Conservation (phyloP, 2,888 invertebrate species). For the Ichneumoninae sp. region DNA sequence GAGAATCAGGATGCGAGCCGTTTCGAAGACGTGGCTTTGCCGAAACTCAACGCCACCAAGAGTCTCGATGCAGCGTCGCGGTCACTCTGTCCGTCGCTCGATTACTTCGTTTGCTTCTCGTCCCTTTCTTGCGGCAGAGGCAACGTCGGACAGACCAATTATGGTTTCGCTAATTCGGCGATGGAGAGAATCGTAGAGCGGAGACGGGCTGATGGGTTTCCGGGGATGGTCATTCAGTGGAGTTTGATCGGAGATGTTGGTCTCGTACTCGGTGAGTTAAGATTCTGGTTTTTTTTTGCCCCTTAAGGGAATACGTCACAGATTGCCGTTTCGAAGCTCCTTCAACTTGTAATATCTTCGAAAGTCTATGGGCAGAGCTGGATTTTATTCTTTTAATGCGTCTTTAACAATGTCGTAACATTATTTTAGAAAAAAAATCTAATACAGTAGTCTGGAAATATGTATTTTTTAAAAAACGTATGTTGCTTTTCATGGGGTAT, state of each 20-base stretch:
- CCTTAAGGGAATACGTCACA: no score
- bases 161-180: constrained; percentile 98
- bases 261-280: constrained; percentile 87
- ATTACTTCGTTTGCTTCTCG: constrained; percentile 98
- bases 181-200: constrained; percentile 98
- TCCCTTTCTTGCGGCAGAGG: constrained; percentile 98
- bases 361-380: no score
- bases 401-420: no score
- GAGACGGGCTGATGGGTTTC: constrained; percentile 93
- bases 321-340: no score
- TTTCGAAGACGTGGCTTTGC: constrained; percentile 92
- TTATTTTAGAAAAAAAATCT: no score
- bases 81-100: constrained; percentile 92
- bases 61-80: constrained; percentile 92
- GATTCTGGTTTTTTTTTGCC: background rate
- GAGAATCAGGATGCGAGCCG: constrained; percentile 93
- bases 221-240: constrained; percentile 98
- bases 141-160: constrained; percentile 98
- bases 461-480: no score
- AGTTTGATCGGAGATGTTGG: constrained; percentile 98
- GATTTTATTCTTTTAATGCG: no score
- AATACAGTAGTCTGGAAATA: no score
- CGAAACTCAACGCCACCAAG: constrained; percentile 95
- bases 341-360: no score
- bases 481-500: no score